phyloP scores from a whole-genome alignment of 2,888 invertebrate species.

The Agriopis leucophaearia region DNA sequence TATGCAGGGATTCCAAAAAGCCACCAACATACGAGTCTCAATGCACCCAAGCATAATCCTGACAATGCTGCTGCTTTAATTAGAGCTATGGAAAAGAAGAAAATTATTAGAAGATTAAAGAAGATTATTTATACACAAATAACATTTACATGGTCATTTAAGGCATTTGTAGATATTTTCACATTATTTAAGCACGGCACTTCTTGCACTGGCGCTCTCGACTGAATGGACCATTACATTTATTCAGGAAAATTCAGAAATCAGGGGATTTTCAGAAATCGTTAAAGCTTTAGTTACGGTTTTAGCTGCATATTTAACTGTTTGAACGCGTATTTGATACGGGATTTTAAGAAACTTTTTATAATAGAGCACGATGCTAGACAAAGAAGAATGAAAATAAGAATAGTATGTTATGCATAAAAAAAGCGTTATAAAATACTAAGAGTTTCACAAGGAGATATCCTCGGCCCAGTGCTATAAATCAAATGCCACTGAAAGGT shows the following conservation, averaged over 20 bases:
- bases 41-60: constrained; percentile 86
- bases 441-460: constrained; percentile 1
- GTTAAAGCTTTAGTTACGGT: neutral
- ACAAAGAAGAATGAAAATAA: no score
- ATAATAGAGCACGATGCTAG: neutral
- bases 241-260: no score
- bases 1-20: constrained; percentile 87
- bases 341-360: neutral
- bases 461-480: neutral
- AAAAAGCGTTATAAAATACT: neutral
- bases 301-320: neutral
- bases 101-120: neutral
- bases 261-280: neutral
- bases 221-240: neutral
- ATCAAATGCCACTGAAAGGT: neutral
- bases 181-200: neutral
- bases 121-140: no score
- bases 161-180: neutral
- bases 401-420: neutral
- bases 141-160: no score
- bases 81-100: constrained; percentile 73
- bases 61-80: constrained; percentile 80
- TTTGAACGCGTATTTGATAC: neutral
- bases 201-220: neutral
- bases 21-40: constrained; percentile 89